A percentile compares a stretch with the other conserved stretches of the same genome.
Evolutionary conservation across 1,140 invertebrate species (phyloP).

Genomic region (Apis dorsata): DNA sequence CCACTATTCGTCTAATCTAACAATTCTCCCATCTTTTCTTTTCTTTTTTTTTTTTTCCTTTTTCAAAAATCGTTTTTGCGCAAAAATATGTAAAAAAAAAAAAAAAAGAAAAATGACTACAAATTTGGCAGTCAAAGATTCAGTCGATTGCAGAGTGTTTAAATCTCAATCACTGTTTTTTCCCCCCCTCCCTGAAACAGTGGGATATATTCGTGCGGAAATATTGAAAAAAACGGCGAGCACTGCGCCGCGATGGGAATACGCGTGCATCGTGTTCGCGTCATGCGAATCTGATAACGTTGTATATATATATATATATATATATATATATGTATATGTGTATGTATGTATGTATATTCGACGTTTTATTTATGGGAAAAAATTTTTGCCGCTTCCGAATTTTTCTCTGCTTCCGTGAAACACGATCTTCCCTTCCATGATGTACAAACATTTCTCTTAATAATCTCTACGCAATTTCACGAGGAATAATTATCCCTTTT

Average conservation of each 20-base stretch:
- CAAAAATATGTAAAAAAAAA: background rate
- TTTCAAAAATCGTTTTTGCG: too few species aligned
- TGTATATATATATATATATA: too few species aligned
- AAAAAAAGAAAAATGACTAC: background rate
- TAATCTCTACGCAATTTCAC: too few species aligned
- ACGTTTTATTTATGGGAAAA: conserved; percentile 9
- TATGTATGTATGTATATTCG: background rate
- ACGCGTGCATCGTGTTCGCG: background rate
- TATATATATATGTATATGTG: background rate
- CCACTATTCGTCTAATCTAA: background rate
- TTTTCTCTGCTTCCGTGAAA: background rate
- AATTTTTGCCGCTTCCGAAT: background rate
- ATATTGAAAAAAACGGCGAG: conserved; percentile 23
- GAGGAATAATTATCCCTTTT: too few species aligned
- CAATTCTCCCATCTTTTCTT: background rate
- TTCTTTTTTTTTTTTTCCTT: background rate
- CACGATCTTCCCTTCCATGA: background rate
- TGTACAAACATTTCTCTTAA: too few species aligned
- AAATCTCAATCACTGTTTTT: conserved; percentile 13
- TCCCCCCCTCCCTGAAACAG: background rate
- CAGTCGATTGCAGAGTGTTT: conserved; percentile 2
- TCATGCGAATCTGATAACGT: conserved; percentile 22
- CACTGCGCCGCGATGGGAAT: background rate
- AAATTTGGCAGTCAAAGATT: background rate
- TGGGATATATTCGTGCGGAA: background rate